Percentiles rank a stretch among this genome's conserved stretches.
Conservation (phyloP, 23 tunicate genomes). For the Oikopleura vanhoeffeni region DNA sequence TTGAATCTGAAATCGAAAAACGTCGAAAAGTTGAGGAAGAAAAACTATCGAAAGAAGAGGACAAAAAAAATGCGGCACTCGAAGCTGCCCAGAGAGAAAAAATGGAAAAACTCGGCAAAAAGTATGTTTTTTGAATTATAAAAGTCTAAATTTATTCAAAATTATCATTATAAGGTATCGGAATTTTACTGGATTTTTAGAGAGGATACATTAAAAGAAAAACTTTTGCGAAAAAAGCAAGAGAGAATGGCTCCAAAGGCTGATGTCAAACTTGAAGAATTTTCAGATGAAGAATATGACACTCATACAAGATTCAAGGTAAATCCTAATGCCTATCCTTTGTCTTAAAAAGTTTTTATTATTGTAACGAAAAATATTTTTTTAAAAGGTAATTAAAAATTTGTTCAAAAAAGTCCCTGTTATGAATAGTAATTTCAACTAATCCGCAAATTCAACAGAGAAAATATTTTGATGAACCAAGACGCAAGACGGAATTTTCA, state of each 20-base stretch:
- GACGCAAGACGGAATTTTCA: no score
- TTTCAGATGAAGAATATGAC: conserved; percentile 13
- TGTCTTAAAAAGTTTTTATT: no score
- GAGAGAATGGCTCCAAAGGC: background rate
- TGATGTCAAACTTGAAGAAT: background rate
- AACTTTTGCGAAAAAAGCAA: background rate
- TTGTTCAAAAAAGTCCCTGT: no score
- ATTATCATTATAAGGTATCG: no score
- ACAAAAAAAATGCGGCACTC: background rate
- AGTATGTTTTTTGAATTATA: background rate
- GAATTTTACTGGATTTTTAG: background rate
- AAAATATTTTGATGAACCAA: no score
- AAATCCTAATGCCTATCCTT: no score
- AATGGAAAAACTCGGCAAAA: conserved; percentile 10
- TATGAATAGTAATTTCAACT: no score
- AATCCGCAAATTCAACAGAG: no score
- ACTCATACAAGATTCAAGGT: conserved; percentile 1
- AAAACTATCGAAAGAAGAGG: background rate
- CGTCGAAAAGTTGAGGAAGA: background rate
- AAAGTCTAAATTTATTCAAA: no score
- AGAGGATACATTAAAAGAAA: background rate
- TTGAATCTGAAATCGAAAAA: background rate
- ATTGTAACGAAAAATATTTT: no score
- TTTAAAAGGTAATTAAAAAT: no score
- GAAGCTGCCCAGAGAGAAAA: conserved; percentile 10